Conservation (phyloP, 2,888 invertebrate species). For the Eupithecia tripunctaria region DNA sequence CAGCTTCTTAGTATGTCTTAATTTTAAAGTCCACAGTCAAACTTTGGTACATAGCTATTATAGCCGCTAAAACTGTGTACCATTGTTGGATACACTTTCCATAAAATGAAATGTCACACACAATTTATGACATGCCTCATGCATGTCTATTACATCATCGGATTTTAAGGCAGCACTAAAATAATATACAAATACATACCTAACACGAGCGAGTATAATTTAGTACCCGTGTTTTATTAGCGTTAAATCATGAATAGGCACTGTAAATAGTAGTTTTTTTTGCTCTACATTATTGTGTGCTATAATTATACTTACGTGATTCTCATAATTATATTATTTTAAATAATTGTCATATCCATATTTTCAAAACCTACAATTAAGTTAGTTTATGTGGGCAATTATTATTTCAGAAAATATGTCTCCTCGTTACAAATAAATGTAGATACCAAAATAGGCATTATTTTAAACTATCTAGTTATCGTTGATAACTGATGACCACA, state of each 20-base stretch:
- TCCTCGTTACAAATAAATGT: slow-evolving; percentile 65
- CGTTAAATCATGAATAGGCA: slow-evolving; percentile 8
- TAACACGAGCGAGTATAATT: slow-evolving; percentile 1
- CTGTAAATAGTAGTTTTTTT: slow-evolving; percentile 25
- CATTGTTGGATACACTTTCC: neutral
- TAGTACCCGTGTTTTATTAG: neutral
- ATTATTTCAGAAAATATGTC: slow-evolving; percentile 80
- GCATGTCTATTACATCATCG: neutral
- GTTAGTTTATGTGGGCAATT: slow-evolving; percentile 77
- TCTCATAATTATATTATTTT: slow-evolving; percentile 27
- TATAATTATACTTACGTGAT: slow-evolving; percentile 25
- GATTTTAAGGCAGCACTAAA: slow-evolving; percentile 7
- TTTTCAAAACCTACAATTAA: slow-evolving; percentile 35
- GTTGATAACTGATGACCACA: slow-evolving; percentile 24
- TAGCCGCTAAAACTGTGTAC: neutral
- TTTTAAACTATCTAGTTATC: slow-evolving; percentile 38
- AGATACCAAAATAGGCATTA: slow-evolving; percentile 53
- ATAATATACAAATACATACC: neutral
- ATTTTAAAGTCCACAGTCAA: neutral
- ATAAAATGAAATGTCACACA: neutral
- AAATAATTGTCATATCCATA: slow-evolving; percentile 34
- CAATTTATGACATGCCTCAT: neutral
- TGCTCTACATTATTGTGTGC: slow-evolving; percentile 26
- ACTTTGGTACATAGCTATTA: neutral
- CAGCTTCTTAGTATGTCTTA: neutral